Percentiles rank a stretch among this genome's conserved stretches.
Evolutionary conservation across 2,797 vertebrate genomes (phyloP).

Genomic region (Muraenolepis orangiensis): DNA sequence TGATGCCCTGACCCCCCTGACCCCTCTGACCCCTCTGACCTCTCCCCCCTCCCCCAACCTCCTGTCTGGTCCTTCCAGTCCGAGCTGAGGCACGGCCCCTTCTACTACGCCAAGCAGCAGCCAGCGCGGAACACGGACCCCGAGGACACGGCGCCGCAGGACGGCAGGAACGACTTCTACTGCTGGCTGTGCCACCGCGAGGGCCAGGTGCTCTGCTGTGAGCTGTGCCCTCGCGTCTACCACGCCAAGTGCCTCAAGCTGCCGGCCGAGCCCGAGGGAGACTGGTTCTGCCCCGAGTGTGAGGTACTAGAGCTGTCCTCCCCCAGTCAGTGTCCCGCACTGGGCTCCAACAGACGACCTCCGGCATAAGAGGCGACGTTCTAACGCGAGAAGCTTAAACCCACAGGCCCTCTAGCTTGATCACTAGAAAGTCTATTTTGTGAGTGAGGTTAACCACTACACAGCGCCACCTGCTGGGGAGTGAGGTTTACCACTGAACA

Average conservation of each 20-base stretch:
- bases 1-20: not conserved
- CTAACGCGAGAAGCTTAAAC: too few relatives aligned
- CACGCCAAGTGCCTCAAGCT: slow-evolving; percentile 99
- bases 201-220: slow-evolving; percentile 99
- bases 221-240: slow-evolving; percentile 99
- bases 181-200: slow-evolving; percentile 99
- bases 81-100: slow-evolving; percentile 99
- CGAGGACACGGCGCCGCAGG: slow-evolving; percentile 99
- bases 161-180: slow-evolving; percentile 99
- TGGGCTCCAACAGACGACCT: too few relatives aligned
- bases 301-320: too few relatives aligned
- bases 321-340: too few relatives aligned
- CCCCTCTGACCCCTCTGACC: not conserved
- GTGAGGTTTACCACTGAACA: too few relatives aligned
- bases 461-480: too few relatives aligned
- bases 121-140: slow-evolving; percentile 89
- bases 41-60: not conserved
- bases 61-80: slow-evolving; percentile 96
- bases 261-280: slow-evolving; percentile 88
- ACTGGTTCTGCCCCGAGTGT: slow-evolving; percentile 97
- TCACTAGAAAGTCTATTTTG: too few relatives aligned
- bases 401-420: too few relatives aligned
- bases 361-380: too few relatives aligned
- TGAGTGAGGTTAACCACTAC: too few relatives aligned
- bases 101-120: slow-evolving; percentile 99